Percentiles rank a stretch among this genome's conserved stretches.
Evolutionary conservation across 2,888 invertebrate species (phyloP).

Genomic region (Sclerodermus sp.): DNA sequence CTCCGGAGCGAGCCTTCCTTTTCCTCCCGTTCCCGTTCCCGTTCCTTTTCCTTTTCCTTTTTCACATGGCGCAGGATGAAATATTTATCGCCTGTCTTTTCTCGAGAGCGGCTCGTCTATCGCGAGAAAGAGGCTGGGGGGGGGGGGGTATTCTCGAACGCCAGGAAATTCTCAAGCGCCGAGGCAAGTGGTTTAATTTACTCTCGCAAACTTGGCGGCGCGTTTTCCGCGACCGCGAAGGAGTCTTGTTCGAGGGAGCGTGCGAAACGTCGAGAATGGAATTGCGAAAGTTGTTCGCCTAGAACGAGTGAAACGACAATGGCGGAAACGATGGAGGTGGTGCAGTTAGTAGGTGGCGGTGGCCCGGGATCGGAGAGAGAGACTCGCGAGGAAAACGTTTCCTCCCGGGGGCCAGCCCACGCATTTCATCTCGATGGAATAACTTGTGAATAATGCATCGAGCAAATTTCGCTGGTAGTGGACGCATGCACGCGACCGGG

Average conservation of each 20-base stretch:
- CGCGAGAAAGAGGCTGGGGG: too few species aligned
- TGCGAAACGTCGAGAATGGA: slow-evolving; percentile 17
- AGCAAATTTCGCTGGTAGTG: too few species aligned
- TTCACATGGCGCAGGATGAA: too few species aligned
- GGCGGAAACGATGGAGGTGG: slow-evolving; percentile 38
- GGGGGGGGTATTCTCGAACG: slow-evolving; percentile 2
- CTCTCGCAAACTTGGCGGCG: slow-evolving; percentile 24
- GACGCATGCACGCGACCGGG: too few species aligned
- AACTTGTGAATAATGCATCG: slow-evolving; percentile 34
- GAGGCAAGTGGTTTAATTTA: slow-evolving; percentile 30
- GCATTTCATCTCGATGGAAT: slow-evolving; percentile 5
- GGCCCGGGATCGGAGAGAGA: too few species aligned
- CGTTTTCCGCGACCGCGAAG: slow-evolving; percentile 4
- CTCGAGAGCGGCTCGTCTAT: background rate
- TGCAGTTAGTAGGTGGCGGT: too few species aligned
- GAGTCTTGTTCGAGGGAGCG: background rate
- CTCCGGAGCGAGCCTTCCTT: too few species aligned
- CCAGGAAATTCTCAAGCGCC: too few species aligned
- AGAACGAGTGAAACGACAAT: slow-evolving; percentile 30
- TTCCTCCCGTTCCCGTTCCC: too few species aligned
- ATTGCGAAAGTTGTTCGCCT: slow-evolving; percentile 31
- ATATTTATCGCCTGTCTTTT: too few species aligned
- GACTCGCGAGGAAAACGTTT: background rate
- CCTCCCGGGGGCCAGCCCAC: background rate
- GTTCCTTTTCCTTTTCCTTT: too few species aligned